A percentile compares a stretch with the other conserved stretches of the same genome.
phyloP scores from a whole-genome alignment of 2,888 invertebrate species.

The Dynastes maya region DNA sequence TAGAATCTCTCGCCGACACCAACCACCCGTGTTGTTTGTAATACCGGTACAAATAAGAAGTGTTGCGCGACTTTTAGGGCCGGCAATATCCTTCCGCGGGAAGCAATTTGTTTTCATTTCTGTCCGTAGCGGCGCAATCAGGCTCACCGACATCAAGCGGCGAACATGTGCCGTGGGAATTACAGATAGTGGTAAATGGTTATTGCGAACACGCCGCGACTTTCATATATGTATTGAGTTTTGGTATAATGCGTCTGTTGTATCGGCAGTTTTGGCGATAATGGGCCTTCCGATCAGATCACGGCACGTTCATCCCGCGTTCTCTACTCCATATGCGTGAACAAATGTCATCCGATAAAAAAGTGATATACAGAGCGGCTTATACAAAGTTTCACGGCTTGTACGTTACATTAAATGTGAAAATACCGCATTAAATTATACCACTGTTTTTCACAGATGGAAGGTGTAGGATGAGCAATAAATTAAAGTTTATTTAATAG shows the following conservation, averaged over 20 bases:
- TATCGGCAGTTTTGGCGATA: conserved; percentile 68
- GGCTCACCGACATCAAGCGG: conserved; percentile 66
- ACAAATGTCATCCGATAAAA: conserved; percentile 64
- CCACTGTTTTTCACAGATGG: no score
- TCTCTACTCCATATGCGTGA: conserved; percentile 59
- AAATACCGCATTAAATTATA: no score
- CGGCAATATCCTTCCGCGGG: conserved; percentile 68
- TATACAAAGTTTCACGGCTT: neutral
- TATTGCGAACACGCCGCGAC: conserved; percentile 65
- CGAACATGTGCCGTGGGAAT: conserved; percentile 68
- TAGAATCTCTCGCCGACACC: conserved; percentile 26
- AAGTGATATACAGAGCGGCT: conserved; percentile 57
- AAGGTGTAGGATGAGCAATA: no score
- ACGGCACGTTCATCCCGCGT: conserved; percentile 53
- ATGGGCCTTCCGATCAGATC: conserved; percentile 64
- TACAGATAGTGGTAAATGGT: conserved; percentile 69
- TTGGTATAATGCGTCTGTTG: conserved; percentile 68
- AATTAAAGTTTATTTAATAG: no score
- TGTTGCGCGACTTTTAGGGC: conserved; percentile 63
- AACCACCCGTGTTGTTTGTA: conserved; percentile 47
- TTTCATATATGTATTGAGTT: conserved; percentile 67
- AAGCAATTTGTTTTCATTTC: conserved; percentile 69
- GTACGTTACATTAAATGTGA: neutral
- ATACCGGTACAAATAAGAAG: conserved; percentile 62
- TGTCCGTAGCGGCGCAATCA: conserved; percentile 63